Evolutionary conservation across 2,888 invertebrate genomes (phyloP), one percentile per base, ranked within the genome.

Genomic region (Euplagia quadripunctaria): DNA sequence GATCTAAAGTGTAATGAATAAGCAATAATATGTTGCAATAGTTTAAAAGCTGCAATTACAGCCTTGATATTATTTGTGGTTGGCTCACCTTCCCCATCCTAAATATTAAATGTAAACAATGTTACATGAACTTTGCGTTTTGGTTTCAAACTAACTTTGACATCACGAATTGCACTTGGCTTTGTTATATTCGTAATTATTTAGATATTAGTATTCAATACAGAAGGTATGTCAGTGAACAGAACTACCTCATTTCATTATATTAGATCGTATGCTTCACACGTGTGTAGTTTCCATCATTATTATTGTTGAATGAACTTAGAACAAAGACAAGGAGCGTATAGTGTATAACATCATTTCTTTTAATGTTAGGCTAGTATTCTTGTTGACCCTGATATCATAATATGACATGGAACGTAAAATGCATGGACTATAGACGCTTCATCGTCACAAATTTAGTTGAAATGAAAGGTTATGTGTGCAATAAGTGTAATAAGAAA

Each of bases 61-160:
- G 74, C 85, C 83, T 84, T 85, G 83, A 81, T 83, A 81, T 78
- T 83, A 83, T 83, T 85, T 73, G 74, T 73, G 76, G 72, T 70
- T 75, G 68, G 67, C 70, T 78, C 76, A 71, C 79, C 68, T 69
- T 80, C 49, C 71, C 64, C 69, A 51, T 71, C 73, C 73, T 61
- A 58, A 65, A 55, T 42, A 64, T 52, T 31, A 16, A 42, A 51
- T 42, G 17, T 52, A 58, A 64, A 64, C n/a, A 49, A 51, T 52
- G 49, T 68, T 6, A 52, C 52, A 42, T 64, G 72, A 72, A 74
- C 73, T 74, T 70, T 58, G 58, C 20, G 58, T 58, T 70, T 71
- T 55, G 43, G 16, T 49, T 61, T 55, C 42, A 42, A 68, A 51
- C 5, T 49, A 52, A 70, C 31, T 12, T 70, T 41, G 64, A 64